Percentiles rank a stretch among this genome's conserved stretches.
phyloP scores from a whole-genome alignment of 2,888 invertebrate genomes.

The Geotrupes spiniger region DNA sequence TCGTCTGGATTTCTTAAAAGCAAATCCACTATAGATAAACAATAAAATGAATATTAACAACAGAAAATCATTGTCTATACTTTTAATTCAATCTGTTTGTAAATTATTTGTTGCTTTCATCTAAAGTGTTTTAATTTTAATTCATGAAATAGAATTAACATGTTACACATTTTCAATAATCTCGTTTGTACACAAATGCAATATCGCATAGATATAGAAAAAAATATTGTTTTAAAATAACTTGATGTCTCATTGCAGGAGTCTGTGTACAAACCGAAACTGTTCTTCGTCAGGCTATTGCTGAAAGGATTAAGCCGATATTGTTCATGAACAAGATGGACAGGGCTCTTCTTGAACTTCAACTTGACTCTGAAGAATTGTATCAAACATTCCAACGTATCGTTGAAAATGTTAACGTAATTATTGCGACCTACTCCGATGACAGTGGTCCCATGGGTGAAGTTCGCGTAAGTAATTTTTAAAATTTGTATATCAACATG shows the following conservation, averaged over 20 bases:
- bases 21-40: too few relatives aligned
- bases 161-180: too few relatives aligned
- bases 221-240: background rate
- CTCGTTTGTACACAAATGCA: too few relatives aligned
- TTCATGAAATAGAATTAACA: too few relatives aligned
- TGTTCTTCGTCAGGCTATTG: slow-evolving; percentile 98
- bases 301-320: slow-evolving; percentile 99
- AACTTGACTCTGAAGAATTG: slow-evolving; percentile 93
- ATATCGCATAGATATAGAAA: too few relatives aligned
- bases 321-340: slow-evolving; percentile 99
- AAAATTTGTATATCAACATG: background rate
- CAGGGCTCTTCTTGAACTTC: slow-evolving; percentile 95
- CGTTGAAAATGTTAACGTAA: slow-evolving; percentile 99
- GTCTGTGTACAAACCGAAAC: slow-evolving; percentile 99
- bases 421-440: slow-evolving; percentile 98
- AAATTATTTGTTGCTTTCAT: too few relatives aligned
- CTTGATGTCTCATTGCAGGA: slow-evolving; percentile 57
- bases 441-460: slow-evolving; percentile 99
- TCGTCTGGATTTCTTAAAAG: too few relatives aligned
- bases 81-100: too few relatives aligned
- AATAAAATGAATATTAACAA: too few relatives aligned
- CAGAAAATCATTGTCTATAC: too few relatives aligned
- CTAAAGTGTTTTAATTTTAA: too few relatives aligned
- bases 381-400: slow-evolving; percentile 99
- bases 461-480: slow-evolving; percentile 71